Percentiles rank a stretch among this genome's conserved stretches.
Conservation (phyloP, 1,140 invertebrate genomes). For the Onthophagus taurus region DNA sequence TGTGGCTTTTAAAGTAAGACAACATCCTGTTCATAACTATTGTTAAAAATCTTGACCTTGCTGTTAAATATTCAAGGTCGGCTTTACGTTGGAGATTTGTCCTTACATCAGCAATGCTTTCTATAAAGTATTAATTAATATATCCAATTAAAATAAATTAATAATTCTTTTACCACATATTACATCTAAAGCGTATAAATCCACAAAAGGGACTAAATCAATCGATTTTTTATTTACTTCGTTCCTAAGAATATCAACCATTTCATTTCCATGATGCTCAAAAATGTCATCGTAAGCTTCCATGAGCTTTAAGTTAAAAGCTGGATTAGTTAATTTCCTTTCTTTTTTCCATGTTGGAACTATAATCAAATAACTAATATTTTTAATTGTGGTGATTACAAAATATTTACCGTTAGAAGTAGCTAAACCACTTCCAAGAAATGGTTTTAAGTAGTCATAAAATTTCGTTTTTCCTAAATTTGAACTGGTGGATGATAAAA, state of each 20-base stretch:
- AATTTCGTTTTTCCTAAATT: slow-evolving; percentile 2
- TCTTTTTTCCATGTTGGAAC: slow-evolving; percentile 50
- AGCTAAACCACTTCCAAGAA: background rate
- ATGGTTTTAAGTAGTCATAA: background rate
- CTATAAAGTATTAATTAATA: slow-evolving; percentile 9
- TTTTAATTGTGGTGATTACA: no score
- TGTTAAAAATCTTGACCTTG: slow-evolving; percentile 15
- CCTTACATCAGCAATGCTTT: slow-evolving; percentile 20
- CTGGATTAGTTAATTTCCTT: slow-evolving; percentile 65
- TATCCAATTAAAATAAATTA: slow-evolving; percentile 5
- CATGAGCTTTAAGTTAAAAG: slow-evolving; percentile 73
- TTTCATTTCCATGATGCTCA: slow-evolving; percentile 56
- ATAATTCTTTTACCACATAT: slow-evolving; percentile 57
- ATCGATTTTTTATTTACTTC: slow-evolving; percentile 39
- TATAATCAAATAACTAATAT: slow-evolving; percentile 2
- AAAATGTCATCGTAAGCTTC: slow-evolving; percentile 68
- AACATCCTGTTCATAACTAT: slow-evolving; percentile 19
- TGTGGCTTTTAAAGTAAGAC: slow-evolving; percentile 16
- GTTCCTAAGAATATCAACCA: slow-evolving; percentile 43
- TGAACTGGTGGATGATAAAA: background rate
- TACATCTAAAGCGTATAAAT: slow-evolving; percentile 65
- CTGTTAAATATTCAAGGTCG: slow-evolving; percentile 16
- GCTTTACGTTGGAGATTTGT: slow-evolving; percentile 17
- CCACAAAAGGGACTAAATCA: slow-evolving; percentile 56
- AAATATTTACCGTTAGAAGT: slow-evolving; percentile 1